Base-by-base conservation (phyloP, 2,797 vertebrate genomes). In the Sebastiscus albofasciatus region DNA sequence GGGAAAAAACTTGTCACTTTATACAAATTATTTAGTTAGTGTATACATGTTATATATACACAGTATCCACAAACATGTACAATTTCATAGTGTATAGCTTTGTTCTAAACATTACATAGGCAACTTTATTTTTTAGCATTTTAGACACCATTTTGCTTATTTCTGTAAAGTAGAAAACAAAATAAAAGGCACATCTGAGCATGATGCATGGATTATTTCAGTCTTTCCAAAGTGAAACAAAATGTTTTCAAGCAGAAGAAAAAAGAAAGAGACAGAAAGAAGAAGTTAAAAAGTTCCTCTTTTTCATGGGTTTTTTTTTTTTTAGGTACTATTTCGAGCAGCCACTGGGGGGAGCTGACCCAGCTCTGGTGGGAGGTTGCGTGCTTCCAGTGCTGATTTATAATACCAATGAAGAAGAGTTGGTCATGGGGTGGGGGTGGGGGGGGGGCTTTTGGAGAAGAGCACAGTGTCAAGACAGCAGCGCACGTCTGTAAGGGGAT, bases 151-250 rank as follows among this genome's bases (percentile, higher is more conserved):
- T 95, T 70, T 70, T 86, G 96, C 95, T 95, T 94, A 94, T 94
- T 89, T 94, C 95, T 92, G 89, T 94, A 92, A 94, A 94, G 93
- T 95, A 94, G 89, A 94, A 94, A 95, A 94, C 85, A 86, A 96
- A 97, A 96, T 91, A 95, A 97, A 99, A 99, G 98, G 98, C 97
- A 98, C 98, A 96, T 97, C 96, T 94, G 97, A 97, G 92, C 94
- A 91, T 93, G 93, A 96, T 90, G 94, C 93, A 94, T 92, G 96
- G 89, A 88, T 92, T 92, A 90, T 91, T 91, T 93, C 88, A 93
- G 92, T 92, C 86, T 93, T 84, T 91, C 85, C 86, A 76, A 89
- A 88, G 72, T 76, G 72, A 90, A 90, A 89, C 80, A 73, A 86
- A 86, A 87, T n/a, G 85, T 87, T 80, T 82, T 93, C 83, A 87